Percentiles rank a stretch among this genome's conserved stretches.
Conservation (phyloP, 2,797 vertebrate genomes). For the Leptatherina wallacei region DNA sequence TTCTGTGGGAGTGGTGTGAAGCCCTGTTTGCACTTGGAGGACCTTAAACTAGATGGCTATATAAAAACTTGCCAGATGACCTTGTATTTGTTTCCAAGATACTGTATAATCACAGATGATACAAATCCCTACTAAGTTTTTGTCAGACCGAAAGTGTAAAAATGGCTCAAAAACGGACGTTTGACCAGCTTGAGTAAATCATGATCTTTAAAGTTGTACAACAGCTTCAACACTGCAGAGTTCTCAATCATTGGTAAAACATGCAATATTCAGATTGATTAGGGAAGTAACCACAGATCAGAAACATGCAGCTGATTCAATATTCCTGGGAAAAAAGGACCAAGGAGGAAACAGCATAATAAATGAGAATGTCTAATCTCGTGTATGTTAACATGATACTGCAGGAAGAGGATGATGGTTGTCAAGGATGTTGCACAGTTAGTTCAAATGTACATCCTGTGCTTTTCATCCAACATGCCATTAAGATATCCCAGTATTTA, state of each 20-base stretch:
- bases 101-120: background rate
- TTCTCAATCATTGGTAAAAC: background rate
- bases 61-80: conserved; percentile 5
- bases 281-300: background rate
- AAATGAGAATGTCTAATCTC: background rate
- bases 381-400: background rate
- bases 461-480: conserved; percentile 5
- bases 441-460: conserved; percentile 45
- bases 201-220: background rate
- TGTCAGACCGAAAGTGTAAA: background rate
- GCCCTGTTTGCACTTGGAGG: conserved; percentile 77
- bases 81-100: conserved; percentile 5
- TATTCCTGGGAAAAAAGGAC: background rate
- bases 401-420: conserved; percentile 6
- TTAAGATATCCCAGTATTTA: conserved; percentile 28
- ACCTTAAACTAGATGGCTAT: conserved; percentile 21
- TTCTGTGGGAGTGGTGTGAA: conserved; percentile 49
- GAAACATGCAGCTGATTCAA: background rate
- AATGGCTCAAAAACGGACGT: background rate
- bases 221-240: background rate
- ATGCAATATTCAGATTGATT: background rate
- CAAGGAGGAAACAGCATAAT: background rate
- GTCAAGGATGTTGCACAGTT: conserved; percentile 50
- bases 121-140: background rate
- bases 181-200: background rate